Evolutionary conservation across 2,797 vertebrate genomes (phyloP).

Genomic region (Dendrocincla fuliginosa): DNA sequence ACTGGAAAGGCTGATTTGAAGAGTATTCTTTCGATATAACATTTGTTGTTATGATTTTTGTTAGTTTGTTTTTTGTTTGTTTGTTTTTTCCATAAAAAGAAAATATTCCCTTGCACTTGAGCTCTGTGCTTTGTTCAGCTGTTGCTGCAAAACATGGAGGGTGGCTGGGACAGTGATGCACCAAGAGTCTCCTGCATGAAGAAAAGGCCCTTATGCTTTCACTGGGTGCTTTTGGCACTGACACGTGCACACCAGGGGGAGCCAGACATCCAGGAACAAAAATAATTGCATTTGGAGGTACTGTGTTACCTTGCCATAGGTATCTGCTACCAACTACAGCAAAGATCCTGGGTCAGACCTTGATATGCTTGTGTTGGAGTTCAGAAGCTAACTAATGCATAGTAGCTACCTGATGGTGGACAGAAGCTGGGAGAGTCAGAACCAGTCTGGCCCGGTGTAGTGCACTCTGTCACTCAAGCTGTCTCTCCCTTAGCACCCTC

Average conservation of each 20-base stretch:
- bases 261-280: not conserved
- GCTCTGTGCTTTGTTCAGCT: not conserved
- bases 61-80: not conserved
- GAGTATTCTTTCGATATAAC: not conserved
- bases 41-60: not conserved
- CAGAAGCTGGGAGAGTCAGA: not conserved
- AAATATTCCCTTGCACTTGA: slow-evolving; percentile 22
- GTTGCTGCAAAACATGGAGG: not conserved
- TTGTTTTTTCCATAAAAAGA: not conserved
- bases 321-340: not conserved
- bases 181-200: not conserved
- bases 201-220: not conserved
- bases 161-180: not conserved
- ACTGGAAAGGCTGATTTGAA: not conserved
- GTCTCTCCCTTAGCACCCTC: not conserved
- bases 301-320: not conserved
- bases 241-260: not conserved
- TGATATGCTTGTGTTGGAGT: not conserved
- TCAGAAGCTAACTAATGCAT: not conserved
- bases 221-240: not conserved
- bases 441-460: not conserved
- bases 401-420: not conserved
- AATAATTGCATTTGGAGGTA: fast-evolving
- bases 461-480: not conserved
- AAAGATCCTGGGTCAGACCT: not conserved